Evolutionary conservation across 2,888 invertebrate genomes (phyloP).

Genomic region (Spicauda simplicius): DNA sequence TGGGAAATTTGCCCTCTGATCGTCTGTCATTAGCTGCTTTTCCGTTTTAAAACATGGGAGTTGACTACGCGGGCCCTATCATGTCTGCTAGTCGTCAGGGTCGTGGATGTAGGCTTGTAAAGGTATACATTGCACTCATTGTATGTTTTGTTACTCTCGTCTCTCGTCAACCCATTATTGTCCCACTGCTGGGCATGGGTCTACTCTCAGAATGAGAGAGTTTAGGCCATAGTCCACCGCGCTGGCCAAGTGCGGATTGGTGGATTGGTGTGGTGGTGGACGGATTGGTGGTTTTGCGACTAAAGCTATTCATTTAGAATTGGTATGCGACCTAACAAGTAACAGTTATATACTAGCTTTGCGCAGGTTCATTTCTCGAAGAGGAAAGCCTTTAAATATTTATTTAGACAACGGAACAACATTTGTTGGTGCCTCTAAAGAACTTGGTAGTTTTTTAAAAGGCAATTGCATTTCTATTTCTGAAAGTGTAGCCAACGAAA

Average conservation of each 20-base stretch:
- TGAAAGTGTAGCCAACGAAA: conserved; percentile 27
- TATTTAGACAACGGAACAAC: too few species aligned
- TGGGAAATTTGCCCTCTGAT: too few species aligned
- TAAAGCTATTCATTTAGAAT: conserved; percentile 40
- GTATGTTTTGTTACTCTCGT: too few species aligned
- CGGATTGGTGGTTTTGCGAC: conserved; percentile 40
- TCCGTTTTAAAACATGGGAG: conserved; percentile 37
- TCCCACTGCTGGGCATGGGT: too few species aligned
- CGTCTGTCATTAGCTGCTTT: conserved; percentile 36
- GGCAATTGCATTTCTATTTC: conserved; percentile 18
- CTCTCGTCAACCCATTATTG: too few species aligned
- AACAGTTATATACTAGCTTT: conserved; percentile 35
- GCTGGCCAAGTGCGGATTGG: too few species aligned
- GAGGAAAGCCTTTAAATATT: conserved; percentile 38
- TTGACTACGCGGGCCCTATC: conserved; percentile 46
- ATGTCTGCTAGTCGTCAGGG: too few species aligned
- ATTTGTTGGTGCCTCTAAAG: conserved; percentile 38
- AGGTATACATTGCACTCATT: conserved; percentile 39
- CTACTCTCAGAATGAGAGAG: too few species aligned
- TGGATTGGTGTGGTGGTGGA: too few species aligned
- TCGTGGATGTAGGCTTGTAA: conserved; percentile 41
- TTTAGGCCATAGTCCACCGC: too few species aligned
- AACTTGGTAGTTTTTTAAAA: conserved; percentile 31
- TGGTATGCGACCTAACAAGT: conserved; percentile 40
- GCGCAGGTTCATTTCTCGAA: conserved; percentile 36